Base-by-base conservation (phyloP, 1,140 invertebrate genomes). In the Drosophila bocki region DNA sequence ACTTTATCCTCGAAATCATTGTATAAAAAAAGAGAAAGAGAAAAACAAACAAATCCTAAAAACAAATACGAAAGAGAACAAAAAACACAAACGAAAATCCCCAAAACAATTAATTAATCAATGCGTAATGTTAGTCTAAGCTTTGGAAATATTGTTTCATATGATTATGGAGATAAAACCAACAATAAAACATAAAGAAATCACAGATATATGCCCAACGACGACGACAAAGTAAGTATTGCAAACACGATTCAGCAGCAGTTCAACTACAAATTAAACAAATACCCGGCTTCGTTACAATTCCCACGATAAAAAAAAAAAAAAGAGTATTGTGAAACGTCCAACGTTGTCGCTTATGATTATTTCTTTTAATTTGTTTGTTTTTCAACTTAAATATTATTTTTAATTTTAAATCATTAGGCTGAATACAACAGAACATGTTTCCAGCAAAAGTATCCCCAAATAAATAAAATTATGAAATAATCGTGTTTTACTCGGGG, bases 91-190 rank as follows among this genome's bases (percentile, higher is more conserved):
- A 47, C 72, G 42, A 77, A 77, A 68, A 42, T 17, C 67, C 69
- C 67, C 35, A 62, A 71, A 48, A 19, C 26, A 79, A 71, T 44
- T 15, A 71, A 71, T 72, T 57, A 54, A 76, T 58, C 57, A 70
- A 63, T 57, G 57, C 64, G 51, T 72, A 87, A 90, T 88, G 80
- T 90, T 88, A 88, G 84, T 62, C 57, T 88, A 90, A 88, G 84
- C 72, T 90, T 83, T 81, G 51, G 42, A 88, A 75, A 85, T 80
- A 78, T 70, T 85, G 81, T 86, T 72, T 76, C 84, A 83, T 84
- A 83, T 75, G 80, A 79, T 79, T 68, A 82, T 74, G 51, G 65
- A 60, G 51, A 82, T 32, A 33, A 72, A 72, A 72, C 53, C 53
- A 79, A 65, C 68, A 88, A 82, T 75, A 87, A 82, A 86, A 75